phyloP scores from a whole-genome alignment of 1,140 invertebrate species.

The Pygmarrhopalites habei region DNA sequence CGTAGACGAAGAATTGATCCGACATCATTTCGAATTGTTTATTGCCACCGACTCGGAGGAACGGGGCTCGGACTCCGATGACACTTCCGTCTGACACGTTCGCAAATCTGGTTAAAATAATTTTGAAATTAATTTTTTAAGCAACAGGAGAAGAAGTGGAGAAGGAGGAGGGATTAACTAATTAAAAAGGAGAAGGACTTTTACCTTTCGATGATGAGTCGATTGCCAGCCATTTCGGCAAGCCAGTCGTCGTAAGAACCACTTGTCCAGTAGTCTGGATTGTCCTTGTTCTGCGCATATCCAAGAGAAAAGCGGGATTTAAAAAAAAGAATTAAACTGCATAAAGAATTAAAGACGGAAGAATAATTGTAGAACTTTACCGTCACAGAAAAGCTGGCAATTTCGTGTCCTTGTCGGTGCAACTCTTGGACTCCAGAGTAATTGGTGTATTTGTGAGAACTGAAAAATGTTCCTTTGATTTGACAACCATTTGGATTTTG shows the following conservation, averaged over 20 bases:
- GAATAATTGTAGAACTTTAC: too few species aligned
- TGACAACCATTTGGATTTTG: slow-evolving; percentile 89
- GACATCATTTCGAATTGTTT: slow-evolving; percentile 95
- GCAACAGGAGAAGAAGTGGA: too few species aligned
- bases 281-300: slow-evolving; percentile 87
- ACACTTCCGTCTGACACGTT: slow-evolving; percentile 86
- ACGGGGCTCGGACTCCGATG: slow-evolving; percentile 80
- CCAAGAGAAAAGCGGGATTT: too few species aligned
- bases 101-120: slow-evolving; percentile 59
- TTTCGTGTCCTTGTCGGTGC: slow-evolving; percentile 86
- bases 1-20: slow-evolving; percentile 82
- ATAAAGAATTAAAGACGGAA: too few species aligned
- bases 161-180: too few species aligned
- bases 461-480: slow-evolving; percentile 88
- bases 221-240: slow-evolving; percentile 89
- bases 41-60: slow-evolving; percentile 83
- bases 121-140: too few species aligned
- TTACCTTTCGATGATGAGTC: slow-evolving; percentile 72
- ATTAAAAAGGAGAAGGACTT: too few species aligned
- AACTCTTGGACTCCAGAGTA: slow-evolving; percentile 89
- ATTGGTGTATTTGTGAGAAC: slow-evolving; percentile 92
- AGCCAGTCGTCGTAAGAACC: slow-evolving; percentile 86
- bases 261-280: slow-evolving; percentile 78
- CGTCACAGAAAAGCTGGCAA: slow-evolving; percentile 85
- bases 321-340: too few species aligned